These are phyloP conservation scores for Drosophila mayri DNA, from an alignment of 1,140 invertebrate genomes.

Conservation along the genomic window DNA sequence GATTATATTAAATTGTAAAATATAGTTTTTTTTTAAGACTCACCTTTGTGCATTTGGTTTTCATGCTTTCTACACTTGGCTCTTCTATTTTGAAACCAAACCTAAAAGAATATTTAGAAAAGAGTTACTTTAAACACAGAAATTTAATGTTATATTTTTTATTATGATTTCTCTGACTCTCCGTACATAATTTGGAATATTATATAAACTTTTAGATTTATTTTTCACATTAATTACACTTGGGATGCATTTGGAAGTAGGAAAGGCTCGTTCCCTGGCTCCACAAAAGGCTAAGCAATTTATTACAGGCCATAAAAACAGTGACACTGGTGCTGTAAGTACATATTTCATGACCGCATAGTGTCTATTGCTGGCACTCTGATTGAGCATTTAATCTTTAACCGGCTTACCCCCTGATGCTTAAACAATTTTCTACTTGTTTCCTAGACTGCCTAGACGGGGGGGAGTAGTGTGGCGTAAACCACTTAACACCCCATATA, in stretches of 20 bases:
- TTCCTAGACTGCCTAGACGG: slow-evolving; percentile 26
- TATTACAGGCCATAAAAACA: slow-evolving; percentile 48
- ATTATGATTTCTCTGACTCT: background rate
- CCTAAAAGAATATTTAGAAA: slow-evolving; percentile 86
- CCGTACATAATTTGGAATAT: background rate
- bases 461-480: slow-evolving; percentile 51
- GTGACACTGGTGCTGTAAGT: slow-evolving; percentile 32
- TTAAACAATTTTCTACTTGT: slow-evolving; percentile 46
- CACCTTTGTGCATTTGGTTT: slow-evolving; percentile 98
- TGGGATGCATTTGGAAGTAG: background rate
- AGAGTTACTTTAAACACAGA: background rate
- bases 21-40: slow-evolving; percentile 24
- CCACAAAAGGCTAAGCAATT: slow-evolving; percentile 37
- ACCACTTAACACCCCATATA: slow-evolving; percentile 79
- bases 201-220: background rate
- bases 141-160: too few relatives aligned
- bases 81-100: slow-evolving; percentile 98
- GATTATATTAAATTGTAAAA: background rate
- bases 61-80: slow-evolving; percentile 98
- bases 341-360: slow-evolving; percentile 62
- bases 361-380: slow-evolving; percentile 67
- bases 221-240: slow-evolving; percentile 17
- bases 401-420: slow-evolving; percentile 66
- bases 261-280: background rate
- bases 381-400: slow-evolving; percentile 77